These are phyloP conservation scores for Cyrtonyx montezumae DNA, from an alignment of 2,113 vertebrate genomes.

Conservation along the genomic window DNA sequence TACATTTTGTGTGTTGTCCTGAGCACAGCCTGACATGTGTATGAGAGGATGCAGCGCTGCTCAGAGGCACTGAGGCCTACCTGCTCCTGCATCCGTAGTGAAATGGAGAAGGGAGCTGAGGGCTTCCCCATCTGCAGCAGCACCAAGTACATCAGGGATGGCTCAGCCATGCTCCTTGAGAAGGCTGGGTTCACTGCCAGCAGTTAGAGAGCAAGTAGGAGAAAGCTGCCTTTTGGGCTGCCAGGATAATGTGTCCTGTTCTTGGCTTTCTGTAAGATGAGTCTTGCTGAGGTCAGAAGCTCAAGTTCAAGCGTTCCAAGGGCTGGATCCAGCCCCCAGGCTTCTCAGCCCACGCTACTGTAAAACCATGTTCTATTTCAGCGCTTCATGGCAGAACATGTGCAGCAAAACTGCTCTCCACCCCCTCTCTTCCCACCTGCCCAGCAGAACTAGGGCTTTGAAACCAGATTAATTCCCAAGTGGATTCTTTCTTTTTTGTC, in stretches of 20 bases:
- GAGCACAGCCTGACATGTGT: not conserved
- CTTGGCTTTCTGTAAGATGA: not conserved
- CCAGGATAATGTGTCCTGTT: not conserved
- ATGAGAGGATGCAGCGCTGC: not conserved
- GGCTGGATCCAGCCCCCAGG: not conserved
- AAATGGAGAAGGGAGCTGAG: not conserved
- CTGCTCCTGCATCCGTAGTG: fast-evolving
- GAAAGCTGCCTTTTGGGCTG: not conserved
- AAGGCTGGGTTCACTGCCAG: not conserved
- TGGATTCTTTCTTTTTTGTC: not conserved
- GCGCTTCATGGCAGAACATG: not conserved
- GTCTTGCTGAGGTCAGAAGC: not conserved
- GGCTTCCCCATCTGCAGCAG: not conserved
- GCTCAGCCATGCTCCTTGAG: not conserved
- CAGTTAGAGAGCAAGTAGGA: not conserved
- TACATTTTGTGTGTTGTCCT: not conserved
- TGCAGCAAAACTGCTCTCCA: not conserved
- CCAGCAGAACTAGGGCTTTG: not conserved
- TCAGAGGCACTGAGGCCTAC: not conserved
- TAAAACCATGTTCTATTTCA: not conserved
- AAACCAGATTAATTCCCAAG: not conserved
- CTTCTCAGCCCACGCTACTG: not conserved
- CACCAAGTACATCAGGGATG: fast-evolving
- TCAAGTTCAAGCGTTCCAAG: not conserved
- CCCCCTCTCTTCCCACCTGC: not conserved